A percentile compares a stretch with the other conserved stretches of the same genome.
phyloP scores from a whole-genome alignment of 2,113 vertebrate species.

The Eptesicus fuscus region DNA sequence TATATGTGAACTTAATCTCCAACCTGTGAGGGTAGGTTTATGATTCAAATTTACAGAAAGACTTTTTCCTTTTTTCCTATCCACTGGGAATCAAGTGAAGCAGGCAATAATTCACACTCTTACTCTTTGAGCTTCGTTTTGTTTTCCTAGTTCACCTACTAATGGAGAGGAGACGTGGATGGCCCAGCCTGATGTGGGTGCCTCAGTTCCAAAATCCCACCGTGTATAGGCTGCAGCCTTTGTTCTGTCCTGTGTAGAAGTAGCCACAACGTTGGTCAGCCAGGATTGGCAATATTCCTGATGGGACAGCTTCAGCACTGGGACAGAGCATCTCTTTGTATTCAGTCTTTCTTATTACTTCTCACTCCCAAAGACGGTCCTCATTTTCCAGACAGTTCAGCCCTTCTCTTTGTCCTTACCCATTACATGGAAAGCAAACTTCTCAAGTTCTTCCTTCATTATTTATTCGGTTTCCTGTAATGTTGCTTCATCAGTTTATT shows the following conservation, averaged over 20 bases:
- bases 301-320: too few species aligned
- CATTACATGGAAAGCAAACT: background rate
- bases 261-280: background rate
- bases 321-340: background rate
- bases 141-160: background rate
- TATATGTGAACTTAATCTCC: background rate
- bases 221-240: background rate
- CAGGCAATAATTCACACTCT: background rate
- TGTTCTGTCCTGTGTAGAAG: background rate
- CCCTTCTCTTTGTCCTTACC: background rate
- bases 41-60: background rate
- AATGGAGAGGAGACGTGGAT: background rate
- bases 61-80: background rate
- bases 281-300: background rate
- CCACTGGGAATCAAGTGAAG: background rate
- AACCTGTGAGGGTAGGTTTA: background rate
- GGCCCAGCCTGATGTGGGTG: background rate
- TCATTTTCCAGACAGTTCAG: background rate
- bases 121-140: background rate
- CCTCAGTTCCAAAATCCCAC: background rate
- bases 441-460: background rate
- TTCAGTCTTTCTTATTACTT: background rate
- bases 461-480: background rate
- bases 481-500: background rate
- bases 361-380: background rate